A percentile compares a stretch with the other conserved stretches of the same genome.
These are phyloP conservation scores for Chydorus sphaericus DNA, from an alignment of 2,888 invertebrate species.

Conservation along the genomic window DNA sequence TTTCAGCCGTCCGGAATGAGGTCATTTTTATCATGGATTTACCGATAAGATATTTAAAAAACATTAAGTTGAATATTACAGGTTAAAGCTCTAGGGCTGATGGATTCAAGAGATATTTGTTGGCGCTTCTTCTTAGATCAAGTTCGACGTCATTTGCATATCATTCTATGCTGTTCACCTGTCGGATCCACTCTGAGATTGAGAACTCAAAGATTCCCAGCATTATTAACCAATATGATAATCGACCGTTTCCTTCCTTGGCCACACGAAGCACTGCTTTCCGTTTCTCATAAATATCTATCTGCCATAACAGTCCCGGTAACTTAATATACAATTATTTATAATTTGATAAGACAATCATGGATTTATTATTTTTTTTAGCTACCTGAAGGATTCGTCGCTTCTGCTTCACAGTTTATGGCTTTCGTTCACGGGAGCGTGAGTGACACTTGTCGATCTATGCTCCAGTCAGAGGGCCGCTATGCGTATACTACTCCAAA, in stretches of 20 bases:
- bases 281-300: conserved; percentile 78
- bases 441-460: conserved; percentile 72
- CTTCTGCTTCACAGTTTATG: conserved; percentile 84
- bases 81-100: conserved; percentile 72
- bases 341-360: too few relatives aligned
- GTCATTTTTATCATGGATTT: too few relatives aligned
- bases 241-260: conserved; percentile 99
- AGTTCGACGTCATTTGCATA: conserved; percentile 67
- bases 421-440: conserved; percentile 88
- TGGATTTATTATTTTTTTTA: conserved; percentile 18
- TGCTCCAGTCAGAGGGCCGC: conserved; percentile 74
- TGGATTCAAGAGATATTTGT: conserved; percentile 87
- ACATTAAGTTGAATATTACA: conserved; percentile 23
- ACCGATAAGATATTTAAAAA: neutral
- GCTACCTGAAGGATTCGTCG: conserved; percentile 48
- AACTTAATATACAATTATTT: too few relatives aligned
- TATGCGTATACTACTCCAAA: conserved; percentile 97
- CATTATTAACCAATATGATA: conserved; percentile 83
- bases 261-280: conserved; percentile 92
- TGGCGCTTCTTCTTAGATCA: conserved; percentile 97
- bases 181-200: conserved; percentile 87
- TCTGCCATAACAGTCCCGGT: conserved; percentile 64
- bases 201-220: conserved; percentile 86
- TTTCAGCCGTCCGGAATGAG: conserved; percentile 62
- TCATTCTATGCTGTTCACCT: conserved; percentile 93